Conservation (phyloP, 1,140 invertebrate species). For the Ceratina japonica region DNA sequence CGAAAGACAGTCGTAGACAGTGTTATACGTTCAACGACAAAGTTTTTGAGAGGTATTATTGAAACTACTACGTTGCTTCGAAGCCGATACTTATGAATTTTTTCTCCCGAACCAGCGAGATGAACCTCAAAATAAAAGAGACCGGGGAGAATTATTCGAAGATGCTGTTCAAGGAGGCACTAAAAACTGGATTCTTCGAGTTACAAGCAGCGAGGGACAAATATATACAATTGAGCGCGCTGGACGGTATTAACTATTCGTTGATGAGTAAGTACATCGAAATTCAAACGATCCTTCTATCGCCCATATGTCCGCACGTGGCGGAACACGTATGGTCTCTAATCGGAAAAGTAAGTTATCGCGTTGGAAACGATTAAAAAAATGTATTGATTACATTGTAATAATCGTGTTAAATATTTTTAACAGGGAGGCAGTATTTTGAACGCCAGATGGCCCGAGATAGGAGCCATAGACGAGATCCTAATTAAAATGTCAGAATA, state of each 20-base stretch:
- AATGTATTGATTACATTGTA: not conserved
- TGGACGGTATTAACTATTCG: slow-evolving; percentile 86
- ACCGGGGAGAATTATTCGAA: slow-evolving; percentile 92
- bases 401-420: slow-evolving; percentile 19
- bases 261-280: slow-evolving; percentile 93
- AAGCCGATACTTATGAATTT: slow-evolving; percentile 8
- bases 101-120: slow-evolving; percentile 85
- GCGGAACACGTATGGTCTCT: slow-evolving; percentile 94
- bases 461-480: slow-evolving; percentile 86
- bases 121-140: slow-evolving; percentile 92
- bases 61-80: not conserved
- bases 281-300: slow-evolving; percentile 91
- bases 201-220: slow-evolving; percentile 94
- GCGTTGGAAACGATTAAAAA: not conserved
- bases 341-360: slow-evolving; percentile 82
- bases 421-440: slow-evolving; percentile 88
- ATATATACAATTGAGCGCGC: slow-evolving; percentile 90
- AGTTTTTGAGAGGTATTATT: slow-evolving; percentile 87
- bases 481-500: slow-evolving; percentile 92
- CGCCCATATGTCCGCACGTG: slow-evolving; percentile 98
- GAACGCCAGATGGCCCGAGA: slow-evolving; percentile 89
- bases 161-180: slow-evolving; percentile 97
- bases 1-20: no score
- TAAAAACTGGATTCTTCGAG: slow-evolving; percentile 97
- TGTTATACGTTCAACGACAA: slow-evolving; percentile 95